Evolutionary conservation across 2,888 invertebrate genomes (phyloP).

Genomic region (Itoplectis maculator): DNA sequence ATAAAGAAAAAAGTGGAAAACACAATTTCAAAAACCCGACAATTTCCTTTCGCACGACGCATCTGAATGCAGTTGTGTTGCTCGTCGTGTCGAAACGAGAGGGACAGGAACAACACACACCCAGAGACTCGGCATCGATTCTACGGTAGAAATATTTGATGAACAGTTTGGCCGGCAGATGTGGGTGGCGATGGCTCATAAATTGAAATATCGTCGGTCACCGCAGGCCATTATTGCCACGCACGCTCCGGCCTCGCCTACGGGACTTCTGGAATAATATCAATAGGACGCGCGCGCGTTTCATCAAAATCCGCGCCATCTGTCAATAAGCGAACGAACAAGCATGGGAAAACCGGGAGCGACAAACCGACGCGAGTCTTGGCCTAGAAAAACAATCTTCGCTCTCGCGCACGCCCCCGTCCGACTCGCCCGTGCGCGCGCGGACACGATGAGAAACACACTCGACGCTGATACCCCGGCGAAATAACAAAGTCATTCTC

Average conservation of each 20-base stretch:
- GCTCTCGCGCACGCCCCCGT: too few relatives aligned
- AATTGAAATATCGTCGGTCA: background rate
- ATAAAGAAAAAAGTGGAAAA: too few relatives aligned
- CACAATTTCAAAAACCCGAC: too few relatives aligned
- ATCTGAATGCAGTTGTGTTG: too few relatives aligned
- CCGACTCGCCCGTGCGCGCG: background rate
- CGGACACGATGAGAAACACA: background rate
- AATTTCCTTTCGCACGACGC: too few relatives aligned
- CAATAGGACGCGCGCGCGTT: slow-evolving; percentile 28
- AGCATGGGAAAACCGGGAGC: slow-evolving; percentile 31
- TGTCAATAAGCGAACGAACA: slow-evolving; percentile 58
- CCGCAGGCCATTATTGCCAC: background rate
- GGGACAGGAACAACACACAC: background rate
- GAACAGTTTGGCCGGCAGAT: background rate
- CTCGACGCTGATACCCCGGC: slow-evolving; percentile 43
- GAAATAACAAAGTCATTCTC: slow-evolving; percentile 62
- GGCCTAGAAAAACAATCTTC: slow-evolving; percentile 59
- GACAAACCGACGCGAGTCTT: slow-evolving; percentile 50
- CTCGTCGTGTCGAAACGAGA: too few relatives aligned
- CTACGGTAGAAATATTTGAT: background rate
- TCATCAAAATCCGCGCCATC: slow-evolving; percentile 41
- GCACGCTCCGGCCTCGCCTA: background rate
- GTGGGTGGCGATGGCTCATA: background rate
- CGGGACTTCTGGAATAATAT: slow-evolving; percentile 40
- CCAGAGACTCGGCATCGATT: background rate